Base-by-base conservation (phyloP, 2,888 invertebrate species). In the Geotrupes spiniger region DNA sequence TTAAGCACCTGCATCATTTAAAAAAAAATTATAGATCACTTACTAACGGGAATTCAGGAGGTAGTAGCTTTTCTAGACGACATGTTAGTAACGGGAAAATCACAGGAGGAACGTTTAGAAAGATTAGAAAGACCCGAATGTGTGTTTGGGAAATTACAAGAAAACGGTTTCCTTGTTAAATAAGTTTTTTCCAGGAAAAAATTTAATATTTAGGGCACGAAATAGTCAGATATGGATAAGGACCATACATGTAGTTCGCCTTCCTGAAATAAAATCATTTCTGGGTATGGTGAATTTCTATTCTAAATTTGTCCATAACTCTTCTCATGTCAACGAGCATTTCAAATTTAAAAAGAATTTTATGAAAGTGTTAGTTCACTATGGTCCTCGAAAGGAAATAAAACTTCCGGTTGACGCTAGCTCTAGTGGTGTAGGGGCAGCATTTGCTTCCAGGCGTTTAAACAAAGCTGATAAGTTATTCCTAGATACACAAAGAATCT, bases 371-470 rank as follows among this genome's bases (percentile, higher is more conserved):
- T 41, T 56, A 28, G 37, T 42, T 9, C 48, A 52, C 49, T 54
- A 37, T 36, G 21, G 51, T 31, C 42, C 21, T 21, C n/a, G n/a
- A n/a, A n/a, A n/a, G n/a, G n/a, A n/a, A n/a, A n/a, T n/a, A n/a
- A n/a, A n/a, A n/a, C n/a, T n/a, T n/a, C n/a, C n/a, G n/a, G n/a
- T n/a, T n/a, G n/a, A n/a, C n/a, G n/a, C n/a, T n/a, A n/a, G n/a
- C n/a, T n/a, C n/a, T n/a, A n/a, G n/a, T n/a, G 65, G 64, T 4
- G 29, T 65, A 16, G 66, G 62, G 3, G 56, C 66, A 4, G 60
- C n/a, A n/a, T n/a, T n/a, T n/a, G n/a, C n/a, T n/a, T n/a, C n/a
- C n/a, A n/a, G n/a, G n/a, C n/a, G n/a, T n/a, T n/a, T n/a, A 21
- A 21, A 21, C 3, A 21, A 21, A 21, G 6, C 21, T 21, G 21